Base-by-base conservation (phyloP, 1,140 invertebrate species). In the Zaprionus africanus region DNA sequence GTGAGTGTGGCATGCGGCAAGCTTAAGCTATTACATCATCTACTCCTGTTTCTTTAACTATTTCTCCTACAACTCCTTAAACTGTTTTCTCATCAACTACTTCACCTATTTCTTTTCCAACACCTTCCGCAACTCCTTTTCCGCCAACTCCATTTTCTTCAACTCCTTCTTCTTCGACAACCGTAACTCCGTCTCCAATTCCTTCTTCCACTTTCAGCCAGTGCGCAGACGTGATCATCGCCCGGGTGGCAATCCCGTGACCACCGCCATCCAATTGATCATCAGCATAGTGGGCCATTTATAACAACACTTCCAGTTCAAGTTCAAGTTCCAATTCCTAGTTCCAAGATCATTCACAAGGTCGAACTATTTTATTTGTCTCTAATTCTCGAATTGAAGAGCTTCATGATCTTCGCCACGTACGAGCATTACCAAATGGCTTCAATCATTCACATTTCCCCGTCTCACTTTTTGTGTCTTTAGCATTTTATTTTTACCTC, bases 381-480 rank as follows among this genome's bases (percentile, higher is more conserved):
- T 46, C 41, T 41, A 41, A 41, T 41, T n/a, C 15, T 41, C 7
- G 5, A n/a, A 3, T 28, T 53, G 43, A 15, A 43, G 17, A 46
- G 43, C 43, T 6, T 43, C 7, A 17, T 43, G 41, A 9, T 46
- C 41, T 46, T 46, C 17, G 66, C 43, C 70, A 66, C 70, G 70
- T 66, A 66, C 62, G 19, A 59, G 19, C 24, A n/a, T 34, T 36
- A 15, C 49, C 49, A 38, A 54, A 59, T 66, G 26, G 58, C 15
- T 38, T 22, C 4, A 65, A 54, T 66, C 28, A 53, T 53, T 22
- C 12, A 19, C 54, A 72, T 38, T 73, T 73, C 70, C 70, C 70
- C 63, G 70, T 60, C 15, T 43, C 17, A 31, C 24, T 51, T 73
- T 67, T 15, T 68, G 22, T 56, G 22, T 73, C 53, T 73, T 58